Evolutionary conservation across 2,113 vertebrate genomes (phyloP).

Genomic region (Pungitius pungitius): DNA sequence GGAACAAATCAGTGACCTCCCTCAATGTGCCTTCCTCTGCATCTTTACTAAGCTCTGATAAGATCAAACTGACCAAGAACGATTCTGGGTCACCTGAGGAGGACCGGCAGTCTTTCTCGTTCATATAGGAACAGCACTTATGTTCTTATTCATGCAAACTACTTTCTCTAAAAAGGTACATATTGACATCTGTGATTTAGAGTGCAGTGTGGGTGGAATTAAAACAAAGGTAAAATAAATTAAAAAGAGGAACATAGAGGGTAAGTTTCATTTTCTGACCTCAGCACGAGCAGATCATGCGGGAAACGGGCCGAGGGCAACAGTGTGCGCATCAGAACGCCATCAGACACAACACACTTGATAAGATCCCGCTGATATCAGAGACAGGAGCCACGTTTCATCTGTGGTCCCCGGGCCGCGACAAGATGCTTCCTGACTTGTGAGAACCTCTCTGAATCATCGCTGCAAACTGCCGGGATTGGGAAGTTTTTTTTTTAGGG

Average conservation of each 20-base stretch:
- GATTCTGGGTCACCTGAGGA: too few relatives aligned
- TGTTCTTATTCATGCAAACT: not conserved
- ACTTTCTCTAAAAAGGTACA: not conserved
- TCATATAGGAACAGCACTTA: not conserved
- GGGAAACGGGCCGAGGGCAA: slow-evolving; percentile 12
- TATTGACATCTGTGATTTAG: slow-evolving; percentile 7
- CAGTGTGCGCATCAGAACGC: not conserved
- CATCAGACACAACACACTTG: slow-evolving; percentile 30
- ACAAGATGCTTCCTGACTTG: slow-evolving; percentile 66
- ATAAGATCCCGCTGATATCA: slow-evolving; percentile 54
- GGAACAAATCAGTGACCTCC: slow-evolving; percentile 16
- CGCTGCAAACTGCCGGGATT: not conserved
- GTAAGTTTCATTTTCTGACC: not conserved
- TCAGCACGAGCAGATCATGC: not conserved
- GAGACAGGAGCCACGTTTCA: slow-evolving; percentile 62
- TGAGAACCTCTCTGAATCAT: slow-evolving; percentile 45
- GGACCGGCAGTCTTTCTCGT: not conserved
- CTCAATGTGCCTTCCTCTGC: slow-evolving; percentile 1
- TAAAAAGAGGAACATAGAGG: not conserved
- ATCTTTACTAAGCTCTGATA: not conserved
- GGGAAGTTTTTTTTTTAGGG: not conserved
- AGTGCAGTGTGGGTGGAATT: slow-evolving; percentile 15
- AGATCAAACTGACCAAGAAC: not conserved
- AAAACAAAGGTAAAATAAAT: slow-evolving; percentile 4
- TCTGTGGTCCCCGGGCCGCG: slow-evolving; percentile 42